Evolutionary conservation across 1,140 invertebrate genomes (phyloP), one percentile per base, ranked within the genome.

Genomic region (Macrosteles quadrilineatus): DNA sequence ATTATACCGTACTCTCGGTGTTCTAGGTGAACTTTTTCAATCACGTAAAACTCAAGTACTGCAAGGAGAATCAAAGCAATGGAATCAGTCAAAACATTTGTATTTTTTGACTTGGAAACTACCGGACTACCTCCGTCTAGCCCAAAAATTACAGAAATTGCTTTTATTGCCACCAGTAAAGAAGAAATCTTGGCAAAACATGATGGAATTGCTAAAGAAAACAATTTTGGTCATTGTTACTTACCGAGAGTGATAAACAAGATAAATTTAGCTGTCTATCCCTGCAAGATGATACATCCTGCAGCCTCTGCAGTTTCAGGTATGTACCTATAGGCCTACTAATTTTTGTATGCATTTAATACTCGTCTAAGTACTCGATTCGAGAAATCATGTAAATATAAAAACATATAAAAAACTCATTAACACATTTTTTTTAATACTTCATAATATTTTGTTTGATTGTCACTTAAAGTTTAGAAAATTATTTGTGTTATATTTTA

Each of bases 231-330:
- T 9, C 17, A n/a, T 50, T 19, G 17, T 19, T 50, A 19, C 21
- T 50, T 50, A 19, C 63, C 63, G 2, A 32, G 63, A 36, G 63
- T 65, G 63, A 11, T 65, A 17, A 65, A 65, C 32, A 40, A 36
- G 19, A 21, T 65, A 2, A 40, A n/a, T 23, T 9, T 65, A 9
- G n/a, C 30, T n/a, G 25, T 65, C 2, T 30, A 30, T 36, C 63
- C 63, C 3, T 23, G 40, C 14, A 36, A 32, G 17, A 23, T 23
- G 17, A 65, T 65, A 4, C 63, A 65, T n/a, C 63, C 63, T 3
- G 19, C 27, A 36, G 63, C 59, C 4, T 63, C 31, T 23, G 27
- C 6, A 63, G 19, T 63, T 63, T 63, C 31, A 30, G 59, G 27
- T 63, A 63, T 27, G 32, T 6, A 4, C 14, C 32, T 14, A 36